Evolutionary conservation across 1,140 invertebrate species (phyloP).

Genomic region (Periplaneta americana): DNA sequence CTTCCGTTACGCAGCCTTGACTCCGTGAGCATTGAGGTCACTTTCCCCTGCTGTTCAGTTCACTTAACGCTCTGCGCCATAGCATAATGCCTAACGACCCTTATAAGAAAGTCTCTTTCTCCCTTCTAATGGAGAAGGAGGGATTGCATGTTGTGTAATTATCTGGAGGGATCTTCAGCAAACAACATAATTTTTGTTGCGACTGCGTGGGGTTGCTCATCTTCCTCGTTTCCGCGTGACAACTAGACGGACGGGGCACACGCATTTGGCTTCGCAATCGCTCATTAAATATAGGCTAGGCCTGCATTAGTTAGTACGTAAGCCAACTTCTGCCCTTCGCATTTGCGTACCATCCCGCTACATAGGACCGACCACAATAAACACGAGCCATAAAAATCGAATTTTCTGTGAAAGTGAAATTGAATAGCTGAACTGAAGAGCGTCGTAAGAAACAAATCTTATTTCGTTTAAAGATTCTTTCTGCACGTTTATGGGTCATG

Average conservation of each 20-base stretch:
- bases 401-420: not conserved
- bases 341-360: not conserved
- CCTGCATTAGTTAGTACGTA: no score
- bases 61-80: not conserved
- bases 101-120: not conserved
- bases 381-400: not conserved
- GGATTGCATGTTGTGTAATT: not conserved
- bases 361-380: not conserved
- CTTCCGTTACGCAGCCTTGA: not conserved
- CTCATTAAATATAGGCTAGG: not conserved
- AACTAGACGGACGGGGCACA: not conserved
- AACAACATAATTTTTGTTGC: not conserved
- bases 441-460: not conserved
- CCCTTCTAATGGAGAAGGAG: not conserved
- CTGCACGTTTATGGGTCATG: no score
- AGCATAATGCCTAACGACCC: not conserved
- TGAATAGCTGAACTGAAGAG: not conserved
- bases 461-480: no score
- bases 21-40: not conserved
- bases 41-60: not conserved
- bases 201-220: not conserved
- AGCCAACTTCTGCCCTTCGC: not conserved
- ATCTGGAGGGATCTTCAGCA: not conserved
- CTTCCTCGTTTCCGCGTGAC: not conserved
- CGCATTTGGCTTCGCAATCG: not conserved